Percentiles rank a stretch among this genome's conserved stretches.
These are phyloP conservation scores for Cheilosia soror DNA, from an alignment of 2,888 invertebrate genomes.

Conservation along the genomic window DNA sequence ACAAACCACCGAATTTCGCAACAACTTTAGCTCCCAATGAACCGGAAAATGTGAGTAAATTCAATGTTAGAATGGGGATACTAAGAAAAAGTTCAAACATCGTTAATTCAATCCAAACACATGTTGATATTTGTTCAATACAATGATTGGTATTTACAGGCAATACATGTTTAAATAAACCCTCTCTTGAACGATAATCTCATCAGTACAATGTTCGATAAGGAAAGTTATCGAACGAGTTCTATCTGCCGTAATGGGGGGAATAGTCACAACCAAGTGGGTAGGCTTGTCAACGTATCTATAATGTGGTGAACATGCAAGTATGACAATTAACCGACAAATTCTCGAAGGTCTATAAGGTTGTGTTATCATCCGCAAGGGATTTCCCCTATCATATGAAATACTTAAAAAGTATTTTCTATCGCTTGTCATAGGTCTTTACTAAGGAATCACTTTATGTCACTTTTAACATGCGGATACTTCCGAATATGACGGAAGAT, in stretches of 20 bases:
- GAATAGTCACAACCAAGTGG: neutral
- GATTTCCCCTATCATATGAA: too few species aligned
- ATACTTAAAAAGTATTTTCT: too few species aligned
- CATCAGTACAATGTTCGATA: slow-evolving; percentile 5
- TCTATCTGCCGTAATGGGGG: neutral
- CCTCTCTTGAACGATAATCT: neutral
- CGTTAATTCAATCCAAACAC: neutral
- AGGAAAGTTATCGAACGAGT: slow-evolving; percentile 13
- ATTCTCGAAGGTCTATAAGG: too few species aligned
- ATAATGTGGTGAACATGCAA: too few species aligned
- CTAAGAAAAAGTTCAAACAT: neutral
- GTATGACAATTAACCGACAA: too few species aligned
- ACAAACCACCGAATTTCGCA: slow-evolving; percentile 41
- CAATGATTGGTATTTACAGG: neutral
- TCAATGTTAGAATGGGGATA: too few species aligned
- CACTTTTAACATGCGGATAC: too few species aligned
- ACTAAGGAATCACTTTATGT: too few species aligned
- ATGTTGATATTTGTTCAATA: neutral
- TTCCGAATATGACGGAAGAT: too few species aligned
- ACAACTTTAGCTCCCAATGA: neutral
- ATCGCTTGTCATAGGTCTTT: too few species aligned
- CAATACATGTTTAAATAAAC: neutral
- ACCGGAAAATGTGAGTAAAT: slow-evolving; percentile 21
- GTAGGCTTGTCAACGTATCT: too few species aligned
- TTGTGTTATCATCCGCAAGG: too few species aligned